Base-by-base conservation (phyloP, 2,888 invertebrate species). In the Bembecia ichneumoniformis region DNA sequence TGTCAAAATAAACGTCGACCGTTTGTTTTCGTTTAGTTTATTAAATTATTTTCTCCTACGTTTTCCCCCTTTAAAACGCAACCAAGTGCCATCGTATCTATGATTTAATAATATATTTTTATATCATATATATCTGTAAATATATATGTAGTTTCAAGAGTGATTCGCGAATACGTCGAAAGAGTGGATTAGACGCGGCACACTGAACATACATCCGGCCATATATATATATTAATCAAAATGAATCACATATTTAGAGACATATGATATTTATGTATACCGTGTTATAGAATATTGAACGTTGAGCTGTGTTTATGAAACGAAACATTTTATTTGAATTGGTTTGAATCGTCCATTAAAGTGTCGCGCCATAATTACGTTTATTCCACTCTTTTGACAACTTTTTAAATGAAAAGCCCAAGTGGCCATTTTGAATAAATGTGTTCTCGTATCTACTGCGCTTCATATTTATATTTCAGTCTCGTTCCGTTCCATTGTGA, bases 11-110 rank as follows among this genome's bases (percentile, higher is more conserved):
- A 51, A 48, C 51, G 46, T 54, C 58, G 11, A 44, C 50, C 46
- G 13, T 48, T 17, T 17, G n/a, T 36, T 14, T 48, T 49, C 40
- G 48, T 50, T 51, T 49, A 53, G 43, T 51, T 55, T 66, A 59
- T 63, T 62, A 58, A 61, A 62, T 59, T 61, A 62, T 62, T 63
- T 53, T 66, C 59, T 62, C 52, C 68, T 63, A 56, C 64, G 53
- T 61, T 69, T 62, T 71, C 68, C 63, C 66, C 68, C 65, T 72
- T 66, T 73, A 71, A 71, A 72, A 80, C 74, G 82, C 82, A 80
- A 86, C 81, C 82, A 75, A 84, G 86, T 86, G 86, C 86, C 86
- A 86, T 86, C 71, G 71, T 78, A 67, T 77, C 78, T 82, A 74
- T 79, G 66, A 72, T 77, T 73, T 74, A 78, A 50, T 75, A 76